A percentile compares a stretch with the other conserved stretches of the same genome.
Evolutionary conservation across 2,797 vertebrate species (phyloP).

Genomic region (Xyrichtys novacula): DNA sequence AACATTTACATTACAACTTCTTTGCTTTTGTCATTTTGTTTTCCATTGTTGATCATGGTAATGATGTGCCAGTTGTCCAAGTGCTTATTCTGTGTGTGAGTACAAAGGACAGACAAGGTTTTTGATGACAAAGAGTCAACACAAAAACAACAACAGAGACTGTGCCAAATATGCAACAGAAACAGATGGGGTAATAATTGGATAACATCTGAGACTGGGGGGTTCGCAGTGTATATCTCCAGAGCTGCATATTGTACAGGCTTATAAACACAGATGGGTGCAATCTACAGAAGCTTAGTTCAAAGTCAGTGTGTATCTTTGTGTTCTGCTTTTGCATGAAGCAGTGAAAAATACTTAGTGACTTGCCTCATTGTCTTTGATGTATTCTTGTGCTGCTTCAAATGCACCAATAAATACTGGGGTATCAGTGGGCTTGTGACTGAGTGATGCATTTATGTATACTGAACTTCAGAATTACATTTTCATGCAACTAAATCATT

Average conservation of each 20-base stretch:
- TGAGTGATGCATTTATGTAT: conserved; percentile 37
- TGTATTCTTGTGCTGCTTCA: conserved; percentile 83
- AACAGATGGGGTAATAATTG: conserved; percentile 82
- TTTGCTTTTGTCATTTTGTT: conserved; percentile 70
- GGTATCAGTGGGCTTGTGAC: conserved; percentile 57
- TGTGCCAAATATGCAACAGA: conserved; percentile 83
- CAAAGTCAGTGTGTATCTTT: conserved; percentile 81
- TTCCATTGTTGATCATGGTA: conserved; percentile 67
- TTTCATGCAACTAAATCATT: neutral
- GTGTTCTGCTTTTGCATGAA: conserved; percentile 87
- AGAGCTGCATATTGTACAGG: conserved; percentile 79
- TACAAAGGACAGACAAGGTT: conserved; percentile 72
- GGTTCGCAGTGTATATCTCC: conserved; percentile 65
- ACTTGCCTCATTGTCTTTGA: conserved; percentile 82
- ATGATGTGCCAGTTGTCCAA: conserved; percentile 76
- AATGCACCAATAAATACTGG: conserved; percentile 81
- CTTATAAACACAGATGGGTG: conserved; percentile 76
- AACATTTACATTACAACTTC: conserved; percentile 69
- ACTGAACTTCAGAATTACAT: neutral
- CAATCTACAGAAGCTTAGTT: conserved; percentile 75
- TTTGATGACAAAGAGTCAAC: conserved; percentile 63
- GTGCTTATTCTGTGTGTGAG: conserved; percentile 71
- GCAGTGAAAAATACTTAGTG: conserved; percentile 80
- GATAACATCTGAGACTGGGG: conserved; percentile 69
- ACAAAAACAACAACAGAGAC: conserved; percentile 70